Base-by-base conservation (phyloP, 2,113 vertebrate genomes). In the Pomatorhinus ruficollis region DNA sequence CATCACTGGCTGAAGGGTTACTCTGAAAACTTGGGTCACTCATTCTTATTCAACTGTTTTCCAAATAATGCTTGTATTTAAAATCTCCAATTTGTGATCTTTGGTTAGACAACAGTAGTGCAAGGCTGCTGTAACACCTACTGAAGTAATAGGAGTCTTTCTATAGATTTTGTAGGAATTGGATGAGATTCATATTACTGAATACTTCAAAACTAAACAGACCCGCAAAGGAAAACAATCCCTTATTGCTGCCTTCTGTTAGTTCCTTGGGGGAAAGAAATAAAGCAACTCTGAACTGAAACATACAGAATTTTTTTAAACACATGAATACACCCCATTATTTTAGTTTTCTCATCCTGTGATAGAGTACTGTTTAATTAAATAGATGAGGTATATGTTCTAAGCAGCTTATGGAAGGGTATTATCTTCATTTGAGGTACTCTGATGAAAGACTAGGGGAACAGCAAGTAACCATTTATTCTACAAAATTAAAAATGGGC, bases 401-500 rank as follows among this genome's bases (percentile, higher is more conserved):
- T 70, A 90, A 91, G 83, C 50, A 89, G 82, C 72, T 90, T 80
- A 88, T 70, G 39, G 71, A 65, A 50, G 35, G 45, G 39, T 80
- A 90, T 83, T 88, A 66, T 54, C 64, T 83, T 90, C 47, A 83
- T 88, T 86, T 91, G 44, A 88, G 83, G 78, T 45, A 81, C 5
- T 42, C 22, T 80, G 85, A 91, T 86, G 64, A 91, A 65, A 90
- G 83, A 90, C 85, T 45, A 89, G 60, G 86, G 77, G 28, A 95
- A 96, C 33, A 95, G 74, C 90, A 78, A 89, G 80, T 52, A 68
- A 60, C 31, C 28, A 59, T 84, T 92, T 53, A 95, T 79, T 94
- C 70, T 83, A 94, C 92, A 77, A 83, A 52, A 92, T 91, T 95
- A 87, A 96, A 95, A 91, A 95, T 56, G 54, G 88, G 60, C 83